Conservation (phyloP, 2,888 invertebrate genomes). For the Acanthopleura granulata region DNA sequence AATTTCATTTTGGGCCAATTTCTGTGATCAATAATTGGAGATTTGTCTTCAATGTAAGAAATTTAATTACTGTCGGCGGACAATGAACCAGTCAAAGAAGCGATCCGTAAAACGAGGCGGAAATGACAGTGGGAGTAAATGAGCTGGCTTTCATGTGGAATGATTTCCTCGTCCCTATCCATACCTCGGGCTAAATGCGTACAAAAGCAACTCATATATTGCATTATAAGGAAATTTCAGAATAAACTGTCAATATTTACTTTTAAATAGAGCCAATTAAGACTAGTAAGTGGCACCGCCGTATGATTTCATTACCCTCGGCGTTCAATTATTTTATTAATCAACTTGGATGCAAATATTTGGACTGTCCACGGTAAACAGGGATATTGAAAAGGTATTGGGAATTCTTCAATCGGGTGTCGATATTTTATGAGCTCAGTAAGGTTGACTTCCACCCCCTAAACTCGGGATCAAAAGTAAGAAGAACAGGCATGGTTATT, state of each 20-base stretch:
- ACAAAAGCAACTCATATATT: constrained; percentile 18
- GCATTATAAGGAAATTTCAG: constrained; percentile 18
- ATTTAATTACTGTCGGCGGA: constrained; percentile 11
- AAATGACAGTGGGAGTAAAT: constrained; percentile 1
- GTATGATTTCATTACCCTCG: constrained; percentile 3
- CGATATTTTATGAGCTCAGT: background rate
- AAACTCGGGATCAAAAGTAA: background rate
- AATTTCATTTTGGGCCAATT: constrained; percentile 19
- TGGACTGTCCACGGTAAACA: background rate
- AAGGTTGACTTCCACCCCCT: background rate
- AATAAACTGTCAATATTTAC: constrained; percentile 18
- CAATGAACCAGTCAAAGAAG: constrained; percentile 7
- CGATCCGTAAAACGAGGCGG: constrained; percentile 15
- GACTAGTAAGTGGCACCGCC: background rate
- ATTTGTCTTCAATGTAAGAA: constrained; percentile 20
- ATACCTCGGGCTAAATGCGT: constrained; percentile 14
- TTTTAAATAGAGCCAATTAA: constrained; percentile 13
- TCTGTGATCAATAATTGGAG: constrained; percentile 17
- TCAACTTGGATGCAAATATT: constrained; percentile 14
- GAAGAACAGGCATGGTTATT: background rate
- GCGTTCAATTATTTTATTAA: constrained; percentile 14
- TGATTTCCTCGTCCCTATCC: background rate
- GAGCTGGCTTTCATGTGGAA: constrained; percentile 11
- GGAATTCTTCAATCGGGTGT: background rate
- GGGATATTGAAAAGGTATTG: constrained; percentile 11